These are phyloP conservation scores for Plebejus argus DNA, from an alignment of 2,888 invertebrate species.

Conservation along the genomic window DNA sequence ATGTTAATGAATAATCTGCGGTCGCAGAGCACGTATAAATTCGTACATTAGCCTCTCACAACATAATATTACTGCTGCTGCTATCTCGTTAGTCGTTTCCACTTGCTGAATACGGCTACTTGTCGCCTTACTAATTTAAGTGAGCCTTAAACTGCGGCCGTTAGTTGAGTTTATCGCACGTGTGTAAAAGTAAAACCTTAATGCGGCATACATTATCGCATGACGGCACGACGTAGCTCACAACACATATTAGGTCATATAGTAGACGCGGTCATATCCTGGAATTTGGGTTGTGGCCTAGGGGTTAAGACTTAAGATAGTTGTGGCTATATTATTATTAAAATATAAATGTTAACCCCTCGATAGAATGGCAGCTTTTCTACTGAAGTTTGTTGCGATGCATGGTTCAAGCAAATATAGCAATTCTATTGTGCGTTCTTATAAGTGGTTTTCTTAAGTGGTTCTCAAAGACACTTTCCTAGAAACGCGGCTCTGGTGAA, in stretches of 20 bases:
- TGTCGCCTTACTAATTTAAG: neutral
- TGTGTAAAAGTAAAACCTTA: slow-evolving; percentile 8
- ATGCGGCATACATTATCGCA: slow-evolving; percentile 12
- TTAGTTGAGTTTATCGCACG: neutral
- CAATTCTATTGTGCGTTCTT: neutral
- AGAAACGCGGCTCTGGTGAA: no score
- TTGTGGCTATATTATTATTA: neutral
- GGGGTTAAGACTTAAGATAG: no score
- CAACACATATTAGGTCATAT: neutral
- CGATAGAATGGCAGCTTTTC: neutral
- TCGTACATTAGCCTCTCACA: no score
- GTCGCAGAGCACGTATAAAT: no score
- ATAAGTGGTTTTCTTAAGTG: no score
- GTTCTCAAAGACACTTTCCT: no score
- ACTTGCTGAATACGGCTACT: neutral
- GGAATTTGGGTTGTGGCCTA: neutral
- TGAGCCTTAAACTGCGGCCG: neutral
- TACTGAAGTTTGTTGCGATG: neutral
- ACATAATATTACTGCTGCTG: no score
- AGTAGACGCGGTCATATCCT: neutral
- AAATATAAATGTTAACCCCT: neutral
- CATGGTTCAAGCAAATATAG: neutral
- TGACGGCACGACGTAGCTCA: neutral
- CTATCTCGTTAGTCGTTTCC: no score
- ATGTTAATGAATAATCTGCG: no score